phyloP scores from a whole-genome alignment of 2,113 vertebrate genomes.

The Chionis minor region DNA sequence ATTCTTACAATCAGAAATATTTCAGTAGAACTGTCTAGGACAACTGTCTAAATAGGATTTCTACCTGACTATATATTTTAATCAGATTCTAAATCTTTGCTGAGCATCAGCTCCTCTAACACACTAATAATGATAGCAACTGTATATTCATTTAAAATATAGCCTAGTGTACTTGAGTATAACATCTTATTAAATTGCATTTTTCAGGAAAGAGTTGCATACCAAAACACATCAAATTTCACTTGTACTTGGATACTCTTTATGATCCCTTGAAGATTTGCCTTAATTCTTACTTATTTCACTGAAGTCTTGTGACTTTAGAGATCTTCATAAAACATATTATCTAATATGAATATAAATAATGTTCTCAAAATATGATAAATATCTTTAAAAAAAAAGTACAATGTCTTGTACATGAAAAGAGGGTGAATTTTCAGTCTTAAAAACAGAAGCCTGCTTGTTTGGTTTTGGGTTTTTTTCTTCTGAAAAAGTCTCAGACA shows the following conservation, averaged over 20 bases:
- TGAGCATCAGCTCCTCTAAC: background rate
- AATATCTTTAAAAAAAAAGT: background rate
- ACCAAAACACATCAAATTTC: background rate
- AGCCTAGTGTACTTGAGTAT: background rate
- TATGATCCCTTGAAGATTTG: background rate
- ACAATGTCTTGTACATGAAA: background rate
- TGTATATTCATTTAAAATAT: background rate
- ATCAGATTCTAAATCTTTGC: background rate
- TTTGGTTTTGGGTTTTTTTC: background rate
- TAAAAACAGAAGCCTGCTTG: background rate
- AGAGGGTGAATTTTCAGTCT: background rate
- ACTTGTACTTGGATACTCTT: background rate
- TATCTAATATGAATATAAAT: background rate
- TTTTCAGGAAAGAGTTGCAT: background rate
- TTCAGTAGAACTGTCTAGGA: background rate
- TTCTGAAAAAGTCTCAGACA: background rate
- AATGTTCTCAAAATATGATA: background rate
- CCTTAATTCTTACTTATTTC: background rate
- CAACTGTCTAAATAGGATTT: background rate
- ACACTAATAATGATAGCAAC: background rate
- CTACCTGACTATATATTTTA: background rate
- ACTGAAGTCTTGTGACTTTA: background rate
- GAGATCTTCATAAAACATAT: background rate
- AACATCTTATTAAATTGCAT: background rate
- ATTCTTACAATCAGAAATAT: background rate